Conservation (phyloP, 2,797 vertebrate genomes). For the Tapera naevia region DNA sequence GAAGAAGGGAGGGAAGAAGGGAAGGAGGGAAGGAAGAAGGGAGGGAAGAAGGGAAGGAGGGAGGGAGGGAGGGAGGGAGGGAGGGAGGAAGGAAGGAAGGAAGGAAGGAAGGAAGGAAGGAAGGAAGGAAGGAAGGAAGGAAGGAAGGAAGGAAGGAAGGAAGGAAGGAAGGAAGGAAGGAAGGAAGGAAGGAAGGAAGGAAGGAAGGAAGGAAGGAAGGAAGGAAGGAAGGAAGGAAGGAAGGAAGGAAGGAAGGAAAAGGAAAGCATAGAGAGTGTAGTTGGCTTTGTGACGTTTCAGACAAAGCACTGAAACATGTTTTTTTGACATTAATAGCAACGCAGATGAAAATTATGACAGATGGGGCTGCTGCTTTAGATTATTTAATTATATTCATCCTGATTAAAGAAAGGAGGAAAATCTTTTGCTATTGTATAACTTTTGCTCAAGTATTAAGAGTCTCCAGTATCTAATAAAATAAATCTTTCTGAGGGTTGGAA, state of each 20-base stretch:
- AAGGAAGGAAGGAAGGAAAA: not conserved
- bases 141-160: not conserved
- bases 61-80: too few species aligned
- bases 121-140: not conserved
- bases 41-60: too few species aligned
- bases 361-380: not conserved
- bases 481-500: not conserved
- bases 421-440: rapidly evolving
- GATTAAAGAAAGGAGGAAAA: not conserved
- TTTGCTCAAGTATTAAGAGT: not conserved
- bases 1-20: not conserved
- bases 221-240: not conserved
- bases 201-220: not conserved
- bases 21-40: too few species aligned
- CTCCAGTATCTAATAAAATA: not conserved
- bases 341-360: not conserved
- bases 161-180: not conserved
- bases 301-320: not conserved
- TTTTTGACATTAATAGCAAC: not conserved
- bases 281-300: not conserved
- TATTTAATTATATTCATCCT: not conserved
- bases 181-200: not conserved
- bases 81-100: too few species aligned
- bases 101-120: not conserved
- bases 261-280: not conserved